Conservation (phyloP, 2,888 invertebrate genomes). For the Agrotis clavis region DNA sequence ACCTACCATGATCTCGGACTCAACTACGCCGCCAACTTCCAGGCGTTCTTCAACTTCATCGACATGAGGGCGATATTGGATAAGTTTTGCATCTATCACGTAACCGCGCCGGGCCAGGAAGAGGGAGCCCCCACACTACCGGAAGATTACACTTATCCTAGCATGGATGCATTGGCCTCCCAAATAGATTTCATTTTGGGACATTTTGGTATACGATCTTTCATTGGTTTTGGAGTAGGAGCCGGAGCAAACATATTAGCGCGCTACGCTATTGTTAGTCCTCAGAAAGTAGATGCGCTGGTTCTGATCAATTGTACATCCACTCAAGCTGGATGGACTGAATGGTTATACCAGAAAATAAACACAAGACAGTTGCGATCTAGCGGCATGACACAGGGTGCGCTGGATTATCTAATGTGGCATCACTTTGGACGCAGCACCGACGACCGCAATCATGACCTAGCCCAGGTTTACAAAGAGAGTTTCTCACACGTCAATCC, state of each 20-base stretch:
- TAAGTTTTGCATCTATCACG: conserved; percentile 99
- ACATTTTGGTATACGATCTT: conserved; percentile 96
- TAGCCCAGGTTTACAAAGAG: conserved; percentile 97
- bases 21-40: conserved; percentile 98
- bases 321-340: conserved; percentile 99
- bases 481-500: conserved; percentile 99
- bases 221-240: conserved; percentile 99
- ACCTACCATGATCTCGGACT: conserved; percentile 99
- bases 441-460: conserved; percentile 98
- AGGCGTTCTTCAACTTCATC: conserved; percentile 98
- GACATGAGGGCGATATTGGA: conserved; percentile 97
- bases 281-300: conserved; percentile 97
- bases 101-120: conserved; percentile 99
- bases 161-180: conserved; percentile 98
- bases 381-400: conserved; percentile 98
- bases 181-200: conserved; percentile 97
- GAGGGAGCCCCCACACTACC: conserved; percentile 98
- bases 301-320: conserved; percentile 98
- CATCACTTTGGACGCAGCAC: conserved; percentile 98
- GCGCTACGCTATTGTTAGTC: conserved; percentile 96
- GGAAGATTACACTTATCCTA: conserved; percentile 97
- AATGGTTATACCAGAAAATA: conserved; percentile 99
- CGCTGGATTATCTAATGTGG: conserved; percentile 99
- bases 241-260: conserved; percentile 99
- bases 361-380: conserved; percentile 96